phyloP scores from a whole-genome alignment of 2,797 vertebrate genomes.

The Coluber constrictor region DNA sequence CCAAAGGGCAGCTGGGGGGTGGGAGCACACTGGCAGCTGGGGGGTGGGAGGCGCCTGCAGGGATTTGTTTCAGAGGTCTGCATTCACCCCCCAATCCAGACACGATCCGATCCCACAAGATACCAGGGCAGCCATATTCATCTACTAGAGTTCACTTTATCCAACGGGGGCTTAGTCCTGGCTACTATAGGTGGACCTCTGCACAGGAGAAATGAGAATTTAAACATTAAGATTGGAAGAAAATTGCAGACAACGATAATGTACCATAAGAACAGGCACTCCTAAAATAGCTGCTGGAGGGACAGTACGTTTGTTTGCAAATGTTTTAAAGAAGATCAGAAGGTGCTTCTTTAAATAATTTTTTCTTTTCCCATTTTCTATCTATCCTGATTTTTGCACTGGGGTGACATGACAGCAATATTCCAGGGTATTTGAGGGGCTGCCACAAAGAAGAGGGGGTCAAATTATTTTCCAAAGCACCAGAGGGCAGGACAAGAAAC shows the following conservation, averaged over 20 bases:
- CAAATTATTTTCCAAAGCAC: background rate
- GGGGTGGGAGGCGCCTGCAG: no score
- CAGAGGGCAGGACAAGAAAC: background rate
- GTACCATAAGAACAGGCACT: background rate
- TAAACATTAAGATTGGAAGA: background rate
- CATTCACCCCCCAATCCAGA: background rate
- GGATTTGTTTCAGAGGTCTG: background rate
- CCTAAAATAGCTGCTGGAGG: background rate
- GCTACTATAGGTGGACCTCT: background rate
- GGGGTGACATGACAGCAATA: background rate
- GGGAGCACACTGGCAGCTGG: background rate
- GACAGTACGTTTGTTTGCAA: background rate
- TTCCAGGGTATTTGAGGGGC: background rate
- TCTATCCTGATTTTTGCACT: background rate
- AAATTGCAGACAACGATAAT: background rate
- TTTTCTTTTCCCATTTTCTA: background rate
- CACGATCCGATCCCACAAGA: background rate
- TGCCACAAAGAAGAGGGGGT: background rate
- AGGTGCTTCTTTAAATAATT: background rate
- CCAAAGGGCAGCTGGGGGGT: no score
- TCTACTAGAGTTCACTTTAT: background rate
- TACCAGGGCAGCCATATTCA: background rate
- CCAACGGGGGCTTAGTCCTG: background rate
- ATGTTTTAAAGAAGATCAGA: background rate
- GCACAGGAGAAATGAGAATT: background rate